These are phyloP conservation scores for Drosophila miranda DNA, from an alignment of 1,140 invertebrate species.

Conservation along the genomic window DNA sequence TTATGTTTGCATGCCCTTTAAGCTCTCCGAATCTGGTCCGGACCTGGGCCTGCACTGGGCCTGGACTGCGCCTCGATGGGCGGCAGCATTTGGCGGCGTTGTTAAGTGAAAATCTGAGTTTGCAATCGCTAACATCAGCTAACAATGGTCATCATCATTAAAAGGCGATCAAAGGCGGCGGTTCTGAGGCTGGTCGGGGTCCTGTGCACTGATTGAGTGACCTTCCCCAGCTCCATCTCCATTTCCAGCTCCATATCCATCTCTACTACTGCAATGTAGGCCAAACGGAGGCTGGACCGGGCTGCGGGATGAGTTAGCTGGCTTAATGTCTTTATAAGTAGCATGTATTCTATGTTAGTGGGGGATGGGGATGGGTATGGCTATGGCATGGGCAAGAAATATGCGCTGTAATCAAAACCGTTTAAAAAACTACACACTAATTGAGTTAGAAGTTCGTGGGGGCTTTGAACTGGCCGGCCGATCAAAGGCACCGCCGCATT, in stretches of 20 bases:
- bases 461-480: constrained; percentile 69
- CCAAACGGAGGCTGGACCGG: constrained; percentile 45
- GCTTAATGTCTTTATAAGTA: constrained; percentile 79
- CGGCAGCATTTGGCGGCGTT: constrained; percentile 55
- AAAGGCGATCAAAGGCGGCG: constrained; percentile 73
- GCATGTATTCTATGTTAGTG: constrained; percentile 35
- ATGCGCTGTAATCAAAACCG: constrained; percentile 78
- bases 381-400: constrained; percentile 25
- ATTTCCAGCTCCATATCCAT: constrained; percentile 10
- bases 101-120: constrained; percentile 78
- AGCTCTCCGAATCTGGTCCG: constrained; percentile 28
- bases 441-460: constrained; percentile 75
- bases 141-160: constrained; percentile 82
- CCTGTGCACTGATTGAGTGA: constrained; percentile 67
- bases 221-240: constrained; percentile 41
- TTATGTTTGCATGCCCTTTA: constrained; percentile 77
- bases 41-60: constrained; percentile 7
- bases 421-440: constrained; percentile 78
- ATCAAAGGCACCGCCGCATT: constrained; percentile 63
- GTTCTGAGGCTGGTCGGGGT: constrained; percentile 11
- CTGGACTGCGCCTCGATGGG: constrained; percentile 1
- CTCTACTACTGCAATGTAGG: constrained; percentile 33
- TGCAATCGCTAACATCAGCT: constrained; percentile 80
- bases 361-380: background rate
- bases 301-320: constrained; percentile 37